phyloP scores from a whole-genome alignment of 37 sponge, comb jelly and placozoan species.

The Geodia barretti region DNA sequence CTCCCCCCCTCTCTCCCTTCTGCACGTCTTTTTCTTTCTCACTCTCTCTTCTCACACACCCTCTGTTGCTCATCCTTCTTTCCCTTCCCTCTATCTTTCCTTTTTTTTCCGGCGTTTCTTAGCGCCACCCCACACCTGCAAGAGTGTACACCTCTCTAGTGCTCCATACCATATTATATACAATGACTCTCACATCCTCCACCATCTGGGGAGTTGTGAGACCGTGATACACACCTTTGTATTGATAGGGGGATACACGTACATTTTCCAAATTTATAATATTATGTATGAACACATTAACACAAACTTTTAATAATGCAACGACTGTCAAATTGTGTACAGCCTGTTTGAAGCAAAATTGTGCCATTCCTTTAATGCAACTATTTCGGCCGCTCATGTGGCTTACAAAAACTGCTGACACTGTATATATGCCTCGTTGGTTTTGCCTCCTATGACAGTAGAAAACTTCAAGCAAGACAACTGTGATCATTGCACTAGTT shows the following conservation, averaged over 20 bases:
- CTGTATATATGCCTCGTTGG: no score
- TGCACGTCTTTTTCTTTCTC: neutral
- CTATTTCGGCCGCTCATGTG: no score
- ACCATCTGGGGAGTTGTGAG: neutral
- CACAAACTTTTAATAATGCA: neutral
- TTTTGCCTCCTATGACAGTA: no score
- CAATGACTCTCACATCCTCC: neutral
- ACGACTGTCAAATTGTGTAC: neutral
- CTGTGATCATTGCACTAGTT: no score
- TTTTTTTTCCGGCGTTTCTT: constrained; percentile 10
- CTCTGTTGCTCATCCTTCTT: no score
- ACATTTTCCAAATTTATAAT: neutral
- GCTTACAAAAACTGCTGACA: no score
- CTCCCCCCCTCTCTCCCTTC: neutral
- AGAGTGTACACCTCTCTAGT: constrained; percentile 6
- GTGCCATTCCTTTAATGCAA: no score
- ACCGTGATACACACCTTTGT: neutral
- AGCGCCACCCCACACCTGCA: constrained; percentile 12
- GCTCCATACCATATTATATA: neutral
- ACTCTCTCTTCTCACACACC: constrained; percentile 7
- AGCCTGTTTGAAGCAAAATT: no score
- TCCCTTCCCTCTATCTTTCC: neutral
- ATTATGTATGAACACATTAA: neutral
- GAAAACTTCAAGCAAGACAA: no score
- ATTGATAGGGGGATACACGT: neutral